A percentile compares a stretch with the other conserved stretches of the same genome.
Conservation (phyloP, 2,797 vertebrate genomes). For the Dromococcyx pavoninus region DNA sequence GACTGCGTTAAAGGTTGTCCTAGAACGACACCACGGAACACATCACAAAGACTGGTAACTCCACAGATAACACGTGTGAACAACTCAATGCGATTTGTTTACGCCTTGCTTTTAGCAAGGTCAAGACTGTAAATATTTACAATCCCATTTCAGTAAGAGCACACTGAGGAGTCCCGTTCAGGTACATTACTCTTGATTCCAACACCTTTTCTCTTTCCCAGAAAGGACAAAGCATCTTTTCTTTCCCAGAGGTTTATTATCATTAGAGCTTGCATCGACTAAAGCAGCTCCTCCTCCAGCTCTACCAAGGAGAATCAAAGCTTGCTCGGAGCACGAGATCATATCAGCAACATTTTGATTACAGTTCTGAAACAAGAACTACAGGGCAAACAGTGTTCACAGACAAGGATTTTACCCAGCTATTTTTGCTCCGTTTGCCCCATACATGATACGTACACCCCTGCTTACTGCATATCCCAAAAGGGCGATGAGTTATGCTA, state of each 20-base stretch:
- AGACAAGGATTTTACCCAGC: not conserved
- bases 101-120: not conserved
- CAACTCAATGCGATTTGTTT: not conserved
- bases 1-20: conserved; percentile 90
- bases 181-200: not conserved
- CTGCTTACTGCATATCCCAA: no score
- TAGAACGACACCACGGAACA: conserved; percentile 76
- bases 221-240: not conserved
- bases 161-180: not conserved
- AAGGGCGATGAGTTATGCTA: not conserved
- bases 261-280: not conserved
- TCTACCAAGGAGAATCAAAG: not conserved
- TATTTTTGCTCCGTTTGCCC: not conserved
- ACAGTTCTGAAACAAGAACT: not conserved
- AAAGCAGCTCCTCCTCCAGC: not conserved
- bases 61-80: fast-evolving
- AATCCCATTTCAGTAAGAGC: not conserved
- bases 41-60: not conserved
- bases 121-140: not conserved
- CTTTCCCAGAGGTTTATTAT: not conserved
- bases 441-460: not conserved
- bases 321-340: not conserved
- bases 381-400: not conserved
- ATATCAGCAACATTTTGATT: not conserved
- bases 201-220: not conserved